Conservation (phyloP, 2,797 vertebrate species). For the Esox masquinongy region DNA sequence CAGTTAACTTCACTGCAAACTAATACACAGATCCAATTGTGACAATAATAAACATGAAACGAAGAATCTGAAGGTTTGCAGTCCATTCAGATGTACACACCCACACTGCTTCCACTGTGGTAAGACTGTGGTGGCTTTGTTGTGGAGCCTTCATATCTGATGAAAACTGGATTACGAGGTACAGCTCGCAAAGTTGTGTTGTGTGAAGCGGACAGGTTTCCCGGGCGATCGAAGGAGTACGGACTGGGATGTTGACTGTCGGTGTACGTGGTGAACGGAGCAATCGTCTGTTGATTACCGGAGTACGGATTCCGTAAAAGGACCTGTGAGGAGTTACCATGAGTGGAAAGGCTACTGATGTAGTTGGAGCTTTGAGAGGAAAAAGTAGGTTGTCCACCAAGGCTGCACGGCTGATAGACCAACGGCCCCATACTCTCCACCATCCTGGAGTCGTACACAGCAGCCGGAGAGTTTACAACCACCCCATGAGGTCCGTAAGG, state of each 20-base stretch:
- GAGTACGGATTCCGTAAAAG: slow-evolving; percentile 44
- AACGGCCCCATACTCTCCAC: slow-evolving; percentile 40
- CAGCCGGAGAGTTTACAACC: slow-evolving; percentile 29
- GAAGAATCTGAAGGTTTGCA: not conserved
- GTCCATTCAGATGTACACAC: slow-evolving; percentile 64
- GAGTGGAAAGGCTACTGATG: slow-evolving; percentile 38
- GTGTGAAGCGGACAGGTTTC: slow-evolving; percentile 40
- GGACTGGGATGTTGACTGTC: slow-evolving; percentile 39
- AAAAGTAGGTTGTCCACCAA: slow-evolving; percentile 35
- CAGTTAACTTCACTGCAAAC: not conserved
- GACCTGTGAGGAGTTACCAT: slow-evolving; percentile 43
- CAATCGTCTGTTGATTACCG: not conserved
- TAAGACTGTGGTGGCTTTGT: slow-evolving; percentile 12
- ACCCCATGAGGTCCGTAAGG: slow-evolving; percentile 30
- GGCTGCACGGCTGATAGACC: slow-evolving; percentile 50
- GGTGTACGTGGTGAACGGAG: not conserved
- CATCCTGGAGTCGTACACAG: slow-evolving; percentile 34
- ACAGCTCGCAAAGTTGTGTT: slow-evolving; percentile 56
- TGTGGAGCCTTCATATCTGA: slow-evolving; percentile 59
- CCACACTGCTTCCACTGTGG: slow-evolving; percentile 39
- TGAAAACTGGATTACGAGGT: slow-evolving; percentile 60
- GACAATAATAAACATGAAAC: not conserved
- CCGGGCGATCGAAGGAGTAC: slow-evolving; percentile 6
- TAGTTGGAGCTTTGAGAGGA: slow-evolving; percentile 43
- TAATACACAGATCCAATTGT: not conserved